Percentiles rank a stretch among this genome's conserved stretches.
phyloP scores from a whole-genome alignment of 2,888 invertebrate genomes.

The Athetis lepigone region DNA sequence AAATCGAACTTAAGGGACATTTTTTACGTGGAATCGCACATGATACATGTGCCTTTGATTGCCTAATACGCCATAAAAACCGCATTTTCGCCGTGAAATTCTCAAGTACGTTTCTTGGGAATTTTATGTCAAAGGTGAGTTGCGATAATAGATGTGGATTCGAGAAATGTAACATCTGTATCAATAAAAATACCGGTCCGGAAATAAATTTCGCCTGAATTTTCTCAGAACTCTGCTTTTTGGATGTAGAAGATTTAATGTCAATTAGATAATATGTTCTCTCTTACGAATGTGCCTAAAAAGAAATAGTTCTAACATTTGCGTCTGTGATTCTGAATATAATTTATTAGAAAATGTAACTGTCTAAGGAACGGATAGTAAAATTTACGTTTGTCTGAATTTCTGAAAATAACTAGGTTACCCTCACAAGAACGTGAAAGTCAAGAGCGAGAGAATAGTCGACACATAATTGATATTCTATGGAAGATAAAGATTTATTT shows the following conservation, averaged over 20 bases:
- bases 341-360: neutral
- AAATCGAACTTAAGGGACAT: constrained; percentile 11
- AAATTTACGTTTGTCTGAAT: neutral
- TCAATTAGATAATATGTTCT: constrained; percentile 21
- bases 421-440: too few relatives aligned
- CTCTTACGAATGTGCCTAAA: neutral
- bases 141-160: too few relatives aligned
- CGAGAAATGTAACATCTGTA: neutral
- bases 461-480: neutral
- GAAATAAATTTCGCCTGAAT: constrained; percentile 21
- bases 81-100: neutral
- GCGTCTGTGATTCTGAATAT: constrained; percentile 3
- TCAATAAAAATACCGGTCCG: constrained; percentile 24
- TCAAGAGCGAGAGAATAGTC: neutral
- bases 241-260: constrained; percentile 25
- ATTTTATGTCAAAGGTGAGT: neutral
- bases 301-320: neutral
- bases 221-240: constrained; percentile 15
- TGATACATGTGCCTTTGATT: constrained; percentile 3
- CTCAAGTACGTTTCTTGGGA: neutral
- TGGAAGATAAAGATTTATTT: constrained; percentile 4
- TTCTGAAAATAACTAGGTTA: neutral
- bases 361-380: neutral
- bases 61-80: constrained; percentile 10
- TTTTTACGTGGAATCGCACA: too few relatives aligned